Conservation (phyloP, 2,888 invertebrate genomes). For the Philereme transversata region DNA sequence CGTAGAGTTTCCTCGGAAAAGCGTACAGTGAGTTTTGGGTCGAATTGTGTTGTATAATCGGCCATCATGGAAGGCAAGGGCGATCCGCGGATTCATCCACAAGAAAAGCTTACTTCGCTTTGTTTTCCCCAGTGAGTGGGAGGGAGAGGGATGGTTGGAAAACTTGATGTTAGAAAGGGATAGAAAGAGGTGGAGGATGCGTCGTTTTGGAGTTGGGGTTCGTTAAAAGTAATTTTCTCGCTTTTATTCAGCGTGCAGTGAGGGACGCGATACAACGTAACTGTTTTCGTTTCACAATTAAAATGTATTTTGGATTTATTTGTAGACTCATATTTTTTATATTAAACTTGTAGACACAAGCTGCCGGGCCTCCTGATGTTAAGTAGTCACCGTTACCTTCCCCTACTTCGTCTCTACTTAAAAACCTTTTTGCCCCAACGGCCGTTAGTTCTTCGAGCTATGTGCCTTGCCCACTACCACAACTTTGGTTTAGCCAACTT, state of each 20-base stretch:
- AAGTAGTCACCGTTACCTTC: too few species aligned
- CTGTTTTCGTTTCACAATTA: constrained; percentile 31
- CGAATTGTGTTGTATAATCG: constrained; percentile 82
- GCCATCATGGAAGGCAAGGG: constrained; percentile 81
- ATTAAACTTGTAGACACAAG: not conserved
- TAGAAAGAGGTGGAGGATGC: constrained; percentile 56
- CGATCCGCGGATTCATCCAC: constrained; percentile 66
- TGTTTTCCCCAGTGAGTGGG: constrained; percentile 52
- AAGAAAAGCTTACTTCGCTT: constrained; percentile 74
- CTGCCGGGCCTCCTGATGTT: too few species aligned
- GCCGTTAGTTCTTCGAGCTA: too few species aligned
- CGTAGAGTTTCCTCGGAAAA: constrained; percentile 51
- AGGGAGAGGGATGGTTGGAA: constrained; percentile 49
- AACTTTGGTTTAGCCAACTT: too few species aligned
- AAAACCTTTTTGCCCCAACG: too few species aligned
- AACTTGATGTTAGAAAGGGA: constrained; percentile 50
- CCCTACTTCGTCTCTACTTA: too few species aligned
- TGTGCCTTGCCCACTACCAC: too few species aligned
- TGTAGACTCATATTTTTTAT: not conserved
- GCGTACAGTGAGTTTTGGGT: constrained; percentile 66
- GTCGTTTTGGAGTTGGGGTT: constrained; percentile 52
- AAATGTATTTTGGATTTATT: constrained; percentile 2
- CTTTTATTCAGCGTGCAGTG: constrained; percentile 73
- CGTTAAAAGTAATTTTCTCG: constrained; percentile 77
- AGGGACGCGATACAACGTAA: constrained; percentile 63